A percentile compares a stretch with the other conserved stretches of the same genome.
These are phyloP conservation scores for Trichomalopsis sarcophagae DNA, from an alignment of 1,140 invertebrate genomes.

Conservation along the genomic window DNA sequence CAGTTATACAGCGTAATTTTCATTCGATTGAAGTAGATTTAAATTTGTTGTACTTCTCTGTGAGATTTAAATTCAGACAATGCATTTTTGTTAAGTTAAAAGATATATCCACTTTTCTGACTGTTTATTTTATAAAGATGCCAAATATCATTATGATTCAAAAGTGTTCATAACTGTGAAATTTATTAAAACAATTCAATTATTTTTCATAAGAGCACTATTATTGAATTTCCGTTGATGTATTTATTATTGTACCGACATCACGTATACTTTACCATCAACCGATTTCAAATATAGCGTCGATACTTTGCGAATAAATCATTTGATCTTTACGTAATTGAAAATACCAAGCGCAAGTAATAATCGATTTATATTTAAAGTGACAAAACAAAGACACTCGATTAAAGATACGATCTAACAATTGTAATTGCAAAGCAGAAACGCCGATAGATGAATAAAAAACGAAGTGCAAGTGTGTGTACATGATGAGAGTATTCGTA, in stretches of 20 bases:
- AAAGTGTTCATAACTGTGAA: constrained; percentile 18
- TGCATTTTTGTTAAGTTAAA: background rate
- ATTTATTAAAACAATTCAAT: constrained; percentile 21
- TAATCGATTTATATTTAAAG: background rate
- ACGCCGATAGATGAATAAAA: constrained; percentile 19
- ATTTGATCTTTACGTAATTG: background rate
- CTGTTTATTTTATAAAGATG: constrained; percentile 4
- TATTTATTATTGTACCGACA: background rate
- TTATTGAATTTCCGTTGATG: background rate
- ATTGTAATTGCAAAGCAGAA: constrained; percentile 13
- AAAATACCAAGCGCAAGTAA: background rate
- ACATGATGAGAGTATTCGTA: background rate
- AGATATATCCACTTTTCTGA: background rate
- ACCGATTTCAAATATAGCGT: background rate
- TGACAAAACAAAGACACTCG: background rate
- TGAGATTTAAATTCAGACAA: background rate
- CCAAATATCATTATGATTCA: constrained; percentile 11
- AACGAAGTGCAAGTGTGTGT: no score
- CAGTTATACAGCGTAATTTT: background rate
- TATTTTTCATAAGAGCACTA: constrained; percentile 9
- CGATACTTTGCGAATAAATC: background rate
- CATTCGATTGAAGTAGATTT: background rate
- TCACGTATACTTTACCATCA: background rate
- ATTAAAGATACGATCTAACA: constrained; percentile 2
- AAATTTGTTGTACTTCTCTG: background rate